Evolutionary conservation across 2,113 vertebrate genomes (phyloP).

Genomic region (Larimichthys polyactis): DNA sequence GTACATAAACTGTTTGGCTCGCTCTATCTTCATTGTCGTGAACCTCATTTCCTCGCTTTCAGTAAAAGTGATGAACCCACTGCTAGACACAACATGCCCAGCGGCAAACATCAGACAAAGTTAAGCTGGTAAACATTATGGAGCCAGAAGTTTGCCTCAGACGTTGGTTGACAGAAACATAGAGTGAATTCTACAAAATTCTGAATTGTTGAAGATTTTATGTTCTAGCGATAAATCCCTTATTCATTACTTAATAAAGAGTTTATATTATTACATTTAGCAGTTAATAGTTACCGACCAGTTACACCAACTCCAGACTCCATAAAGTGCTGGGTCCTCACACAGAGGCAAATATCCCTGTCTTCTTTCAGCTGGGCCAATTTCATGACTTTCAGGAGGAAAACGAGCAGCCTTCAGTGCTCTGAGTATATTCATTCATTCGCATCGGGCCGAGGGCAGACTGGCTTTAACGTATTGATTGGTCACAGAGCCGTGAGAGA

Average conservation of each 20-base stretch:
- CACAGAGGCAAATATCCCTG: neutral
- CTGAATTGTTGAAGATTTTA: neutral
- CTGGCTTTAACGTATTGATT: conserved; percentile 60
- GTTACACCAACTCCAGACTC: neutral
- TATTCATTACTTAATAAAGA: too few species aligned
- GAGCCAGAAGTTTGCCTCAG: neutral
- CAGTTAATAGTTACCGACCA: too few species aligned
- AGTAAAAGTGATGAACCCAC: neutral
- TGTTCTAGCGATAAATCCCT: neutral
- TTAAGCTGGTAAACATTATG: neutral
- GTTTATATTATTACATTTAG: too few species aligned
- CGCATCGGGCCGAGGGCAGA: conserved; percentile 10
- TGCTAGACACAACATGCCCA: neutral
- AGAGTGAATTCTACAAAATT: neutral
- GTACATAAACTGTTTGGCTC: neutral
- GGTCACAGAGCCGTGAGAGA: conserved; percentile 56
- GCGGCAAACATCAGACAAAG: neutral
- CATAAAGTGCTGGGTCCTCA: neutral
- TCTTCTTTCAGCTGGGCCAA: conserved; percentile 3
- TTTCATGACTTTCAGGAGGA: conserved; percentile 47
- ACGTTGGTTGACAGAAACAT: neutral
- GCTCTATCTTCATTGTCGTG: neutral
- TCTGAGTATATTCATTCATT: conserved; percentile 37
- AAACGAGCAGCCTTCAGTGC: conserved; percentile 30
- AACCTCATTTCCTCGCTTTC: neutral